phyloP scores from a whole-genome alignment of 1,140 invertebrate species.

The Chironomus striatipennis region DNA sequence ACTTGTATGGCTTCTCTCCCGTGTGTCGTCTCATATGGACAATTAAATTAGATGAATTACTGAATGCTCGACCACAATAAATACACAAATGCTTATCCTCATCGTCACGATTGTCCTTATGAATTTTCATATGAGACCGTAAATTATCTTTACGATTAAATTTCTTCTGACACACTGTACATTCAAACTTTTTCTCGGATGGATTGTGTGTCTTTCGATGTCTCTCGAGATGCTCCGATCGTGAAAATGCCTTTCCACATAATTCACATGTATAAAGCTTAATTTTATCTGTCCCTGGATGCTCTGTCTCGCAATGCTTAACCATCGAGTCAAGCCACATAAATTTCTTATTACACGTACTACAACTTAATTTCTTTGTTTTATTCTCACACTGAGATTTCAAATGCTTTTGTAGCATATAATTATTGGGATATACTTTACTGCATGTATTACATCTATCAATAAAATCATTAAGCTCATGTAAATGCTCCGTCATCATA shows the following conservation, averaged over 20 bases:
- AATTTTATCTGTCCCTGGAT: slow-evolving; percentile 36
- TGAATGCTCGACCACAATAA: slow-evolving; percentile 47
- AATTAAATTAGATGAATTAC: slow-evolving; percentile 48
- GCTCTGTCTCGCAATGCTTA: slow-evolving; percentile 40
- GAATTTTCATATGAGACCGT: slow-evolving; percentile 39
- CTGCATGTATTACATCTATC: slow-evolving; percentile 24
- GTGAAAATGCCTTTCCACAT: slow-evolving; percentile 43
- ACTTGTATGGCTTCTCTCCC: slow-evolving; percentile 41
- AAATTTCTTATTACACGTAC: slow-evolving; percentile 39
- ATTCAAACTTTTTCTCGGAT: slow-evolving; percentile 42
- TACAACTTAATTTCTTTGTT: slow-evolving; percentile 33
- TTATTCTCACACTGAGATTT: slow-evolving; percentile 29
- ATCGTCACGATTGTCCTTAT: slow-evolving; percentile 34
- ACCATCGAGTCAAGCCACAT: slow-evolving; percentile 41
- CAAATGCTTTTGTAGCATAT: slow-evolving; percentile 28
- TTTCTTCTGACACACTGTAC: slow-evolving; percentile 44
- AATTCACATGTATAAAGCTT: slow-evolving; percentile 41
- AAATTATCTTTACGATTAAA: slow-evolving; percentile 41
- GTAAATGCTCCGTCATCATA: slow-evolving; percentile 24
- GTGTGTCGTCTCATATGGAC: slow-evolving; percentile 46
- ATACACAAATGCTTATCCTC: slow-evolving; percentile 41
- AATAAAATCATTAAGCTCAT: slow-evolving; percentile 23
- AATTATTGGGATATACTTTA: slow-evolving; percentile 30
- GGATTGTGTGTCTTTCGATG: slow-evolving; percentile 43
- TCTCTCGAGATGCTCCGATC: slow-evolving; percentile 44